Base-by-base conservation (phyloP, 2,113 vertebrate genomes). In the Gymnocephalus cernua region DNA sequence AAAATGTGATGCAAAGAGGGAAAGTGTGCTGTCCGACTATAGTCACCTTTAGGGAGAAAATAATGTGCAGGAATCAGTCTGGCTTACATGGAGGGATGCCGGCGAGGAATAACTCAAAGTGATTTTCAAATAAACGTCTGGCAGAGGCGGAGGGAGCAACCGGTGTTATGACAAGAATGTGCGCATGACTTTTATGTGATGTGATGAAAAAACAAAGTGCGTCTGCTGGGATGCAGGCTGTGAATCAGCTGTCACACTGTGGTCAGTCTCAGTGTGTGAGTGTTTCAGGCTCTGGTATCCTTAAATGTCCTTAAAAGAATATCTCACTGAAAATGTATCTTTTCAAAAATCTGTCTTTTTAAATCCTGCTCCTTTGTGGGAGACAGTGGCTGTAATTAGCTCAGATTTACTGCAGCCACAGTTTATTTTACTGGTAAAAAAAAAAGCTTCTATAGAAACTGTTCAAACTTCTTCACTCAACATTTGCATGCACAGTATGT, bases 151-250 rank as follows among this genome's bases (percentile, higher is more conserved):
- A 59, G 32, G 27, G 73, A 69, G 57, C 1, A 9, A 32, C 45
- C 44, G 8, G 61, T 51, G 77, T 84, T 84, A 85, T 78, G 87
- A 91, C 80, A 89, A 79, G 82, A 89, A 89, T 89, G 87, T 82
- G 80, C 69, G 44, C 79, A 8, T 57, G 78, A 84, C 59, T 84
- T 82, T 84, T 77, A 86, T 70, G 86, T 77, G 84, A 88, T 63
- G 77, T 32, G 74, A 76, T 77, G 75, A 89, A 80, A 79, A 77
- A 77, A 71, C 12, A 70, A 68, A 88, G 79, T 68, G 51, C 5
- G 35, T 89, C 80, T 86, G 82, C 68, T 0, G 29, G 77, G 72
- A 74, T 19, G 45, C 41, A 23, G 59, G 64, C 86, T 48, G 71
- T 68, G 79, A 86, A 88, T 90, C 86, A 86, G 76, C 88, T 74